Evolutionary conservation across 2,797 vertebrate species (phyloP), one percentile per base, ranked within the genome.

Genomic region (Chanos chanos): DNA sequence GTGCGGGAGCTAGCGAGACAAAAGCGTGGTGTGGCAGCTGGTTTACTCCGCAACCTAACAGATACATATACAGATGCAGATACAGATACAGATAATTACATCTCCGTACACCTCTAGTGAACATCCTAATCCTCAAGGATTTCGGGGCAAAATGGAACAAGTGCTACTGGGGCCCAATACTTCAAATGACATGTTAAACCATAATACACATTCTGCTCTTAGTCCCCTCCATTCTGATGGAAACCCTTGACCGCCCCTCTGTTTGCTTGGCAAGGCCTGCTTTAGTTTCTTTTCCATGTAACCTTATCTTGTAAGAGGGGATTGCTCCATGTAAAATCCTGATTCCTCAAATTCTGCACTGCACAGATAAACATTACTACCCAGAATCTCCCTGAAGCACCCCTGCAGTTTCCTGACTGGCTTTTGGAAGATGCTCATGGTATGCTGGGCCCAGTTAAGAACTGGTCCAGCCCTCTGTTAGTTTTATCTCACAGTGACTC

Each of bases 281-380:
- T 69, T 59, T 13, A 39, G 59, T 78, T 84, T 83, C 78, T 83
- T 85, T 80, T 61, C 43, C 58, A 40, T 68, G 78, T 82, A 86
- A 85, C 27, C 39, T 25, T 21, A 83, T 60, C 65, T 76, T 43
- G 39, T 15, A 28, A 34, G 54, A 68, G 61, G 54, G 71, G n/a
- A n/a, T n/a, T n/a, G n/a, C n/a, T n/a, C n/a, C n/a, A n/a, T 61
- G 37, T 28, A 33, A 34, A 40, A 73, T 16, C 19, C 24, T 52
- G 15, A 21, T 67, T 45, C 49, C 61, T 16, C 40, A 40, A 56
- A 45, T 52, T 2, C 4, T 41, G 13, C 8, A 53, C 57, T 22
- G n/a, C n/a, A n/a, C n/a, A n/a, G n/a, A n/a, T n/a, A 37, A 50
- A 69, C 40, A 66, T 7, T 36, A 16, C 54, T 41, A 13, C 56